Evolutionary conservation across 2,113 vertebrate species (phyloP).

Genomic region (Peromyscus polionotus): DNA sequence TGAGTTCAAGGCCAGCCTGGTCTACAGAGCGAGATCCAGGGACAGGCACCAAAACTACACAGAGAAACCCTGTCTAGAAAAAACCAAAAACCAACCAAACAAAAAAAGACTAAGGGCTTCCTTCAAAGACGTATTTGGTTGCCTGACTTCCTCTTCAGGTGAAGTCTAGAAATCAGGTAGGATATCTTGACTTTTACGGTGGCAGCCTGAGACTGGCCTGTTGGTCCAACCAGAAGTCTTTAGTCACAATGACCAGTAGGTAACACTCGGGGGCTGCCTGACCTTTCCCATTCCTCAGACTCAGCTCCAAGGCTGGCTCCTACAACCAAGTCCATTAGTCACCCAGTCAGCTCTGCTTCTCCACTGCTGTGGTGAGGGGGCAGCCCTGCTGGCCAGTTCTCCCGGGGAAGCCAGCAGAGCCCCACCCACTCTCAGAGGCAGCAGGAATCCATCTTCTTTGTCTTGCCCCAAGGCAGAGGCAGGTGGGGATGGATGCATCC

Average conservation of each 20-base stretch:
- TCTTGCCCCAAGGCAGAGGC: neutral
- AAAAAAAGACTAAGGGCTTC: neutral
- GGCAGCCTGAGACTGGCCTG: conserved; percentile 8
- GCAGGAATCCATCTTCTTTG: neutral
- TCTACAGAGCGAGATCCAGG: no score
- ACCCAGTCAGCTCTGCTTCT: neutral
- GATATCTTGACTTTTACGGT: neutral
- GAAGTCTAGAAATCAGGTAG: neutral
- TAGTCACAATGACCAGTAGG: neutral
- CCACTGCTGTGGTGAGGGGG: neutral
- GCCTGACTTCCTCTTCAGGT: neutral
- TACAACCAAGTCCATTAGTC: neutral
- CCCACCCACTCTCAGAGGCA: neutral
- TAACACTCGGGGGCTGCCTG: neutral
- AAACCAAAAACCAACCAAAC: no score
- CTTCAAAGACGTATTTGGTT: neutral
- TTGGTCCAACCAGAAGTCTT: neutral
- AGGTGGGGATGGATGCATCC: conserved; percentile 5
- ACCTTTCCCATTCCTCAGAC: neutral
- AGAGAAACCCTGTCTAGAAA: no score
- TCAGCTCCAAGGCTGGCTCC: neutral
- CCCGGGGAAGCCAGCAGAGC: neutral
- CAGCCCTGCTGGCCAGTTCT: neutral
- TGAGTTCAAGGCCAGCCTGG: no score
- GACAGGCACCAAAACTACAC: no score